Conservation (phyloP, 2,113 vertebrate genomes). For the Xiphophorus couchianus region DNA sequence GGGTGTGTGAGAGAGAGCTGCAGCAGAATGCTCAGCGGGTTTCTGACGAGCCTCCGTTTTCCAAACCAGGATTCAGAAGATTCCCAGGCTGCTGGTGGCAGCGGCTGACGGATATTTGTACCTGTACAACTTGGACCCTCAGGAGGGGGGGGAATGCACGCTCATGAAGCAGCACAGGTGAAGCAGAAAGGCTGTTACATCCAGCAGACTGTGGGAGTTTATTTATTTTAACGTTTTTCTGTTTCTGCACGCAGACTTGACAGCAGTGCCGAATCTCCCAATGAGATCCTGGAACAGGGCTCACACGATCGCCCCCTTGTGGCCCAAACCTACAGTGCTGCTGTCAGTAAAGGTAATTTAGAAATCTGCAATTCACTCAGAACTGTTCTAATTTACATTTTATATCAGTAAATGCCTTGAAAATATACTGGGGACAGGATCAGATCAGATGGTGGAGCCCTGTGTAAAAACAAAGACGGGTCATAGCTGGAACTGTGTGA, state of each 20-base stretch:
- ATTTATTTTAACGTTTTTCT: not conserved
- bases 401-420: not conserved
- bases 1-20: not conserved
- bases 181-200: constrained; percentile 34
- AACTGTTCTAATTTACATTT: not conserved
- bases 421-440: not conserved
- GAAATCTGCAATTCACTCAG: not conserved
- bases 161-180: constrained; percentile 99
- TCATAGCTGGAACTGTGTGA: not conserved
- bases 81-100: constrained; percentile 92
- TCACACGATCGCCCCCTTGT: constrained; percentile 91
- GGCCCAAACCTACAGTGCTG: constrained; percentile 87
- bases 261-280: constrained; percentile 90
- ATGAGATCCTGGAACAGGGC: constrained; percentile 93
- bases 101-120: constrained; percentile 96
- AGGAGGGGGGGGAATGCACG: constrained; percentile 96
- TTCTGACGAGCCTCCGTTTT: not conserved
- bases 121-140: constrained; percentile 97
- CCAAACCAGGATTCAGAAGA: constrained; percentile 92
- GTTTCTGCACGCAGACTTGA: constrained; percentile 83
- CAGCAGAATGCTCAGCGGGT: not conserved
- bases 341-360: constrained; percentile 85
- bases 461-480: not conserved
- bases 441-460: no score
- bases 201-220: not conserved